phyloP scores from a whole-genome alignment of 2,888 invertebrate species.

The Itoplectis maculator region DNA sequence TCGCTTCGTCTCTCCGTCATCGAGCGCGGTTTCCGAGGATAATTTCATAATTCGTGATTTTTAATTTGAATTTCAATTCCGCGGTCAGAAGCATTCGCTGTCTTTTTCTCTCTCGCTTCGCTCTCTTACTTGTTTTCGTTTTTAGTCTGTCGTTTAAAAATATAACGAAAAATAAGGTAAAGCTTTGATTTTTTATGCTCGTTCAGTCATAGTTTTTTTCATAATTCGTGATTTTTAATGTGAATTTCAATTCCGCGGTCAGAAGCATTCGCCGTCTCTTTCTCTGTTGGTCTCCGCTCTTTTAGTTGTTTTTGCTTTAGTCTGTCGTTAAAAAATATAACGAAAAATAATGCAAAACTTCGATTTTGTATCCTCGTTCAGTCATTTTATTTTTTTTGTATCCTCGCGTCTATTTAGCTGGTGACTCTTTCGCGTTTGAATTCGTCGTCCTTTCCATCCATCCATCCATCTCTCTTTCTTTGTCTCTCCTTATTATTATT shows the following conservation, averaged over 20 bases:
- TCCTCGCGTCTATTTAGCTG: neutral
- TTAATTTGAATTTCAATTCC: constrained; percentile 83
- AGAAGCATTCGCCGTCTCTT: constrained; percentile 29
- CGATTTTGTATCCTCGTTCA: no score
- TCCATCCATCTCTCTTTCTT: constrained; percentile 46
- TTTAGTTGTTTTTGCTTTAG: neutral
- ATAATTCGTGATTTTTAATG: constrained; percentile 83
- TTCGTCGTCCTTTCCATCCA: constrained; percentile 53
- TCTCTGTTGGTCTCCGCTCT: neutral
- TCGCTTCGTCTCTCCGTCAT: constrained; percentile 33
- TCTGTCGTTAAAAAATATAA: no score
- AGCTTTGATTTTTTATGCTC: no score
- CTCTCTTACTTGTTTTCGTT: neutral
- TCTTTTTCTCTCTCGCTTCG: neutral
- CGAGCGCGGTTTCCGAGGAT: constrained; percentile 73
- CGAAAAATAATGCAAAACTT: no score
- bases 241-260: constrained; percentile 81
- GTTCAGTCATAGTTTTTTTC: no score
- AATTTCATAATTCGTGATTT: constrained; percentile 82
- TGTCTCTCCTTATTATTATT: constrained; percentile 56
- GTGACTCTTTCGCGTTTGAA: constrained; percentile 21
- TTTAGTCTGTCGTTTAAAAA: no score
- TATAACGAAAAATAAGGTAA: no score
- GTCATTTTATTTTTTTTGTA: no score
- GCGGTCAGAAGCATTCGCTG: constrained; percentile 66